phyloP scores from a whole-genome alignment of 30 jellyfish, hydroid and myxozoan species.

The Hydractinia symbiolongicarpus region DNA sequence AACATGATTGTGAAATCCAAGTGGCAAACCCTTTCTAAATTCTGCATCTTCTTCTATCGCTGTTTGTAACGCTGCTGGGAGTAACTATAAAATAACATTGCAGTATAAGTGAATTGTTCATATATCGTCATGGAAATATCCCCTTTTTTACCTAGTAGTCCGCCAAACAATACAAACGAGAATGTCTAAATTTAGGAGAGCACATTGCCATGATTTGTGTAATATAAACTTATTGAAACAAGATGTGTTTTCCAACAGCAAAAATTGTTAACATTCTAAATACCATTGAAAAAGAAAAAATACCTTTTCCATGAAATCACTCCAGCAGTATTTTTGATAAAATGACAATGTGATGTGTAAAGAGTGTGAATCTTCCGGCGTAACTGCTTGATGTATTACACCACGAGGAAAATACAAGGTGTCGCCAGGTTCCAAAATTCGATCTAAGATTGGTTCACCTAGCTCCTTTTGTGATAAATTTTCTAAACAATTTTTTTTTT shows the following conservation, averaged over 20 bases:
- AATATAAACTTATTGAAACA: too few species aligned
- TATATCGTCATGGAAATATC: too few species aligned
- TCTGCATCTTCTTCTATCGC: conserved; percentile 87
- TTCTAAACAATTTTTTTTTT: conserved; percentile 24
- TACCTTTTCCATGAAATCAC: conserved; percentile 81
- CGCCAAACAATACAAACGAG: too few species aligned
- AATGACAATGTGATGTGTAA: conserved; percentile 77
- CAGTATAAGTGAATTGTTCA: not conserved
- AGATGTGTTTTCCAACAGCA: too few species aligned
- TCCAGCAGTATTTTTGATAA: conserved; percentile 73
- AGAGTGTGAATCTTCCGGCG: conserved; percentile 65
- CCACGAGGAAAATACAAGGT: conserved; percentile 90
- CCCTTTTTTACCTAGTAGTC: too few species aligned
- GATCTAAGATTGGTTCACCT: conserved; percentile 79
- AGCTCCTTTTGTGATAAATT: conserved; percentile 55
- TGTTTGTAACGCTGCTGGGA: conserved; percentile 69
- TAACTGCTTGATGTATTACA: conserved; percentile 73
- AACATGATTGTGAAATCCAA: conserved; percentile 50
- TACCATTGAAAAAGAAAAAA: too few species aligned
- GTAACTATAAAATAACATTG: conserved; percentile 29
- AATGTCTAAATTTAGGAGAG: too few species aligned
- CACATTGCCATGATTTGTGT: too few species aligned
- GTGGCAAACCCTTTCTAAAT: conserved; percentile 76
- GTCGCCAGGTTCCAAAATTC: conserved; percentile 84
- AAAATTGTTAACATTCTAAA: too few species aligned